These are phyloP conservation scores for Corythoichthys haematopterus DNA, from an alignment of 2,113 vertebrate genomes.

Conservation along the genomic window DNA sequence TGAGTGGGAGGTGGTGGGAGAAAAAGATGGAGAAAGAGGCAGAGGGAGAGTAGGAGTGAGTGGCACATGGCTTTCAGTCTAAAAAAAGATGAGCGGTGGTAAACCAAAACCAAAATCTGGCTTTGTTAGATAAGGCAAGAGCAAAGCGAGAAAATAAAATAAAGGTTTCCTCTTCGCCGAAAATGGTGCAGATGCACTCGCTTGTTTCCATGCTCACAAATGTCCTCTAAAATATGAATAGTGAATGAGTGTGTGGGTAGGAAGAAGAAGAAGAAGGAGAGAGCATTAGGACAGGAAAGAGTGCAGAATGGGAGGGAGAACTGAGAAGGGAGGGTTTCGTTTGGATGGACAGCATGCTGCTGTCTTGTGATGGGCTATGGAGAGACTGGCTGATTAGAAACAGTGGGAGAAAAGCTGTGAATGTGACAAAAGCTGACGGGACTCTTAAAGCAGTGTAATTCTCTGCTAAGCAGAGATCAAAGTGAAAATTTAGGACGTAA, in stretches of 20 bases:
- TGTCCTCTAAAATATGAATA: constrained; percentile 66
- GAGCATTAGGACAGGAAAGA: constrained; percentile 41
- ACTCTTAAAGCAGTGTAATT: constrained; percentile 42
- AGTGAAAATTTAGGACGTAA: constrained; percentile 34
- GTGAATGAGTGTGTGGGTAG: constrained; percentile 64
- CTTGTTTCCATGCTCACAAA: constrained; percentile 52
- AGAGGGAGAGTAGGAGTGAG: constrained; percentile 73
- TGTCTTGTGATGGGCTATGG: constrained; percentile 32
- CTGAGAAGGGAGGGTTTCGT: constrained; percentile 35
- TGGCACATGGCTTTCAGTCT: constrained; percentile 59
- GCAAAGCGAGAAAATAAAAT: constrained; percentile 42
- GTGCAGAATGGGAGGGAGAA: constrained; percentile 32
- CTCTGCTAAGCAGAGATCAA: constrained; percentile 51
- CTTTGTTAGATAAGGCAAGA: constrained; percentile 57
- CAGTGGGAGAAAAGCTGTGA: constrained; percentile 30
- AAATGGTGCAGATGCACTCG: constrained; percentile 58
- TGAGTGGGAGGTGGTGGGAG: constrained; percentile 68
- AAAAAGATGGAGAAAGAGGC: constrained; percentile 69
- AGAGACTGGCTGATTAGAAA: constrained; percentile 33
- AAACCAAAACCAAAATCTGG: constrained; percentile 49
- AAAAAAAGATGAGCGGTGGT: constrained; percentile 52
- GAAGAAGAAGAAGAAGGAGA: constrained; percentile 33
- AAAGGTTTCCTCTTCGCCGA: constrained; percentile 55
- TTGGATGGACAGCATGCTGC: constrained; percentile 31
- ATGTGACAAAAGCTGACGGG: constrained; percentile 44